A percentile compares a stretch with the other conserved stretches of the same genome.
Conservation (phyloP, 2,888 invertebrate species). For the Elmis aenea region DNA sequence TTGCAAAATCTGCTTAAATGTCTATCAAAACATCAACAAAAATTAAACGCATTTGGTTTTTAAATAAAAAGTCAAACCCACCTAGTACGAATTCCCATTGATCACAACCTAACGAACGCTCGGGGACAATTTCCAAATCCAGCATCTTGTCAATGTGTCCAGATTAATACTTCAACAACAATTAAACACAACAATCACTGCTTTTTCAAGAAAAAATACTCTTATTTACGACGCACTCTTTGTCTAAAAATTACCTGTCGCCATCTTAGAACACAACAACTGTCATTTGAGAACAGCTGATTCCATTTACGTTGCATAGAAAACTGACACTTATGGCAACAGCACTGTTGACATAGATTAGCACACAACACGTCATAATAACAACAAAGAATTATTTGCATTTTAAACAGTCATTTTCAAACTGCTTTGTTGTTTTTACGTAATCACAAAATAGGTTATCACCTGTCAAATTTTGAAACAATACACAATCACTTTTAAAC, state of each 20-base stretch:
- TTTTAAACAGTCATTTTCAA: conserved; percentile 7
- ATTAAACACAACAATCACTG: conserved; percentile 24
- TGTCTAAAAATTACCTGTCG: conserved; percentile 38
- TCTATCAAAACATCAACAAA: too few species aligned
- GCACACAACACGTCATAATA: conserved; percentile 23
- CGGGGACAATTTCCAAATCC: conserved; percentile 94
- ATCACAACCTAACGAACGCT: conserved; percentile 92
- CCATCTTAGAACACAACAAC: conserved; percentile 42
- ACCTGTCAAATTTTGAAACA: neutral
- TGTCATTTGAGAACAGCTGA: conserved; percentile 44
- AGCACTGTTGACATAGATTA: conserved; percentile 20
- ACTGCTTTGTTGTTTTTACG: conserved; percentile 4
- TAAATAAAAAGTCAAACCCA: too few species aligned
- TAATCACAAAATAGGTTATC: too few species aligned
- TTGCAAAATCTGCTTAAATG: too few species aligned
- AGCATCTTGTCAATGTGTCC: conserved; percentile 76
- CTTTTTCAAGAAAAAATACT: conserved; percentile 23
- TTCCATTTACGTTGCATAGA: conserved; percentile 24
- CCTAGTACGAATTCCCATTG: conserved; percentile 97
- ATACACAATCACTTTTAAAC: neutral
- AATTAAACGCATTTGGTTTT: too few species aligned
- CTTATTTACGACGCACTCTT: conserved; percentile 34
- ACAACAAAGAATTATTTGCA: conserved; percentile 30
- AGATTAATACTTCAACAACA: conserved; percentile 12
- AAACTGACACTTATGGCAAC: conserved; percentile 16